These are phyloP conservation scores for Cremastobaeus sp. DNA, from an alignment of 2,888 invertebrate species.

Conservation along the genomic window DNA sequence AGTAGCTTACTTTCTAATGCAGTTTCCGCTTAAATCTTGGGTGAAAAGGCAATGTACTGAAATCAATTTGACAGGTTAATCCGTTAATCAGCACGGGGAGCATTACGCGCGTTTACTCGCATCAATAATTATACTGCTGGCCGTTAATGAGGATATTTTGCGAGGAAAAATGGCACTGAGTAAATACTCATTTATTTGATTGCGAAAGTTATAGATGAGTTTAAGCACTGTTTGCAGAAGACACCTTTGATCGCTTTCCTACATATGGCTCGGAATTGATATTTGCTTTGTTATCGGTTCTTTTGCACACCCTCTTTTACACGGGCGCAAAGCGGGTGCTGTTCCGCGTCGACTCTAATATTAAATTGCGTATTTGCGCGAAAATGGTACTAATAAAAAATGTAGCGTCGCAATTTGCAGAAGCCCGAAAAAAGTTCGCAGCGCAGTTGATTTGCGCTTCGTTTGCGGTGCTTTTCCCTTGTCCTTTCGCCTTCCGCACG, in stretches of 20 bases:
- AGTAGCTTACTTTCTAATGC: too few species aligned
- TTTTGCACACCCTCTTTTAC: conserved; percentile 29
- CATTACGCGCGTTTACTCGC: too few species aligned
- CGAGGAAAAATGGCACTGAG: too few species aligned
- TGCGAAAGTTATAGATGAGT: conserved; percentile 6
- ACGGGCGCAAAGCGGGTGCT: conserved; percentile 16
- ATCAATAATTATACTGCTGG: too few species aligned
- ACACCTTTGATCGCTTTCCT: conserved; percentile 15
- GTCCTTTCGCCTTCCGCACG: conserved; percentile 14
- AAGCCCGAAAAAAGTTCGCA: conserved; percentile 43
- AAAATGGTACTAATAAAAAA: conserved; percentile 28
- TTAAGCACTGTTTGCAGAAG: conserved; percentile 23
- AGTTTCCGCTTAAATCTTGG: too few species aligned
- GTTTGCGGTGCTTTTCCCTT: conserved; percentile 22
- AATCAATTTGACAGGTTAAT: too few species aligned
- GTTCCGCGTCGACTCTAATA: conserved; percentile 32
- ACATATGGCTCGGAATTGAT: conserved; percentile 21
- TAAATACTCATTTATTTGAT: too few species aligned
- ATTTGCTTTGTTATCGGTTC: conserved; percentile 49
- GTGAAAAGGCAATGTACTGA: too few species aligned
- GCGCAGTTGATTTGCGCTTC: conserved; percentile 45
- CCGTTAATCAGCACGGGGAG: too few species aligned
- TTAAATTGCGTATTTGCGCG: conserved; percentile 42
- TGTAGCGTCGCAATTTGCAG: conserved; percentile 30
- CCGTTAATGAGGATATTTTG: too few species aligned